Evolutionary conservation across 2,888 invertebrate species (phyloP).

Genomic region (Phoenoteleia sp.): DNA sequence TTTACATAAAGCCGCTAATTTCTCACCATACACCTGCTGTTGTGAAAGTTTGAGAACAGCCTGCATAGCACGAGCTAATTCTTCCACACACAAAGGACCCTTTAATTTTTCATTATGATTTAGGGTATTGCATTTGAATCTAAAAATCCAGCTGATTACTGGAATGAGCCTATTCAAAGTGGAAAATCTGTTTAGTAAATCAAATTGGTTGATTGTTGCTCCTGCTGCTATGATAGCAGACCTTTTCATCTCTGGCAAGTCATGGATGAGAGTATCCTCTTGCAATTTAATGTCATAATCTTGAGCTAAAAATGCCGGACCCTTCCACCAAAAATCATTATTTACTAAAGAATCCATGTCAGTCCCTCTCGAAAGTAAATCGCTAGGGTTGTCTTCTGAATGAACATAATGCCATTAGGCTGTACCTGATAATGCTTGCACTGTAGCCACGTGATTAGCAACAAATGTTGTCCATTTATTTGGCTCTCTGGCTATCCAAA

Average conservation of each 20-base stretch:
- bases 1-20: too few relatives aligned
- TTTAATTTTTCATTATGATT: too few relatives aligned
- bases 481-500: conserved; percentile 50
- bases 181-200: conserved; percentile 5
- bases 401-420: conserved; percentile 54
- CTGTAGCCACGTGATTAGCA: conserved; percentile 51
- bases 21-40: too few relatives aligned
- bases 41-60: too few relatives aligned
- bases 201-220: too few relatives aligned
- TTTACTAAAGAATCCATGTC: background rate
- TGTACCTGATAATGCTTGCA: conserved; percentile 48
- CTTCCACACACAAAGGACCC: too few relatives aligned
- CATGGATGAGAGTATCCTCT: background rate
- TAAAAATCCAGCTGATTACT: conserved; percentile 11
- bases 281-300: background rate
- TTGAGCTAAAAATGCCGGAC: conserved; percentile 44
- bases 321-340: conserved; percentile 70
- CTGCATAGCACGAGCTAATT: too few relatives aligned
- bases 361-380: conserved; percentile 48
- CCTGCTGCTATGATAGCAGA: background rate
- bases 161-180: conserved; percentile 17
- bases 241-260: conserved; percentile 15
- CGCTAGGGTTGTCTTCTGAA: conserved; percentile 53
- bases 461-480: conserved; percentile 29
- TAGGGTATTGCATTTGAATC: too few relatives aligned